Percentiles rank a stretch among this genome's conserved stretches.
Conservation (phyloP, 1,140 invertebrate species). For the Propsilocerus akamusi region DNA sequence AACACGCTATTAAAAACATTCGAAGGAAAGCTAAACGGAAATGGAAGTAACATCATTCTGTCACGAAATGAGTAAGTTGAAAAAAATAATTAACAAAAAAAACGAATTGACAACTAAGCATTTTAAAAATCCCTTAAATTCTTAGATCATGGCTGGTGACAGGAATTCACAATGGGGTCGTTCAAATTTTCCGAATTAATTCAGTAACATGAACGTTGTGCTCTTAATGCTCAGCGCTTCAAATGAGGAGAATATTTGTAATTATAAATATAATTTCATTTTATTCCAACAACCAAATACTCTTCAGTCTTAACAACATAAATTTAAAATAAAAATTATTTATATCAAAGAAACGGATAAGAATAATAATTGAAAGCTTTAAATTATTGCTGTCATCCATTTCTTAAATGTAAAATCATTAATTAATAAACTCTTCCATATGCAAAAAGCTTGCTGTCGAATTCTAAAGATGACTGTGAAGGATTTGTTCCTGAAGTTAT, state of each 20-base stretch:
- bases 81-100: neutral
- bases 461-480: neutral
- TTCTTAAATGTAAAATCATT: too few species aligned
- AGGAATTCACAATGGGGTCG: neutral
- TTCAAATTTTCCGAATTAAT: too few species aligned
- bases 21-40: neutral
- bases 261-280: too few species aligned
- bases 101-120: neutral
- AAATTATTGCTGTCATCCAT: too few species aligned
- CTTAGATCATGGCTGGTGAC: neutral
- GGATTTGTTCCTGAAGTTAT: neutral
- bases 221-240: too few species aligned
- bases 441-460: neutral
- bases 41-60: neutral
- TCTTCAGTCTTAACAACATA: neutral
- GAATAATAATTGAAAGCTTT: too few species aligned
- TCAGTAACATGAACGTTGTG: too few species aligned
- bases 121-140: too few species aligned
- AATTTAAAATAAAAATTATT: neutral
- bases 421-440: neutral
- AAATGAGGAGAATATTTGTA: too few species aligned
- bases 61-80: neutral
- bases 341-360: too few species aligned
- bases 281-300: neutral
- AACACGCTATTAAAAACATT: too few species aligned